Evolutionary conservation across 2,113 vertebrate genomes (phyloP), one percentile per base, ranked within the genome.

Genomic region (Petromus typicus): DNA sequence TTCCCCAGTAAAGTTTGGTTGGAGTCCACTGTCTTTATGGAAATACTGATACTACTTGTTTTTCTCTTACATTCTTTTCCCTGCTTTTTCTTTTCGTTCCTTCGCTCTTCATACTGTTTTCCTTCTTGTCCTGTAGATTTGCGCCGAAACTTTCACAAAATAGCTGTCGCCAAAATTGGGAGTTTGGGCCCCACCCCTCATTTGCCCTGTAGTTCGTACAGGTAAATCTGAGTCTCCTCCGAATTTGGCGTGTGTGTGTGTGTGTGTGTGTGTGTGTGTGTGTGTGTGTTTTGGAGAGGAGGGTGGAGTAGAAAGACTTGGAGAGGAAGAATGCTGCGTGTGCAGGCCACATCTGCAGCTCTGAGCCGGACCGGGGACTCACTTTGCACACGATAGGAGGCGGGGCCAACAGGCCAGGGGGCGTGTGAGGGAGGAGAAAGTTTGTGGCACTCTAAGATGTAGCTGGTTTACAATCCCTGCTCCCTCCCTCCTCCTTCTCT

Each of bases 381-480:
- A 27, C 57, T 90, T 73, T 71, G 73, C 86, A 85, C 73, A 71
- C 64, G 82, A 64, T 61, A 51, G 54, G 83, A 73, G 94, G 97
- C 84, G 79, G 94, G 82, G 91, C 96, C 93, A 71, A 27, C 22
- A 82, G 80, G 87, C 64, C 71, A 23, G 57, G 67, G 76, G 86
- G 93, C 12, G 1, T 57, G n/a, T 48, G 79, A 95, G 73, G 91
- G 85, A 94, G 92, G 94, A 96, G 96, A 95, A 93, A 96, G 95
- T 96, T 97, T 92, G 86, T 86, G 91, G 91, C 85, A 67, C 85
- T 94, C 91, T 76, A 93, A 91, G 82, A 88, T 71, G 85, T 67
- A 95, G 87, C 63, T 54, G 56, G 61, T 96, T 94, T 95, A 86
- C 89, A 61, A 34, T 69, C 37, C 61, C 85, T 81, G 57, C 80